Conservation (phyloP, 1,140 invertebrate genomes). For the Sinella curviseta region DNA sequence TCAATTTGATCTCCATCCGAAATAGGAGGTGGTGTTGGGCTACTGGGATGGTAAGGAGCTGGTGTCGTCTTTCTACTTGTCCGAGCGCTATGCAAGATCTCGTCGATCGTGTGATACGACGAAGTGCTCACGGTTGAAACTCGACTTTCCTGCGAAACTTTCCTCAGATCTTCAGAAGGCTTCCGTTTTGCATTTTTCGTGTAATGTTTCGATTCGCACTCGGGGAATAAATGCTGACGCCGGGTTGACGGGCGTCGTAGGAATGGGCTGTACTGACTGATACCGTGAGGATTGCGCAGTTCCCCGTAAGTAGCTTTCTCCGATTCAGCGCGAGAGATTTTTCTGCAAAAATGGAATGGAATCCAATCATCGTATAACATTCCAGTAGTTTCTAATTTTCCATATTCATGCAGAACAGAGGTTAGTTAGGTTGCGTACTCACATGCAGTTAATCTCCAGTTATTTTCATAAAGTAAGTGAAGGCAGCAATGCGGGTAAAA, state of each 20-base stretch:
- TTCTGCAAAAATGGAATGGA: neutral
- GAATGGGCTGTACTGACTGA: neutral
- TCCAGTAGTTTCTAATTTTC: no score
- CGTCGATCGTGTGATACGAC: conserved; percentile 2
- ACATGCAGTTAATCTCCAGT: neutral
- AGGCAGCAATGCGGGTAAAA: no score
- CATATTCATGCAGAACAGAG: no score
- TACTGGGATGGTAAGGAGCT: no score
- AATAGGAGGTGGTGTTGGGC: neutral
- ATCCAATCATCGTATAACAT: neutral
- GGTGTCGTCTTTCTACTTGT: neutral
- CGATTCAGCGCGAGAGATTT: neutral
- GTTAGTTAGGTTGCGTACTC: no score
- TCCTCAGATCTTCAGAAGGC: neutral
- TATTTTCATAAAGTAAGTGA: no score
- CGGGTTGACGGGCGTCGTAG: neutral
- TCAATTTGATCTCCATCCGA: neutral
- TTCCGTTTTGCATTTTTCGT: neutral
- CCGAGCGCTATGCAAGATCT: neutral
- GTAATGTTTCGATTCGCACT: neutral
- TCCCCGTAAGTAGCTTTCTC: neutral
- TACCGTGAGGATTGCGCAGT: neutral
- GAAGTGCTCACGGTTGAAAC: neutral
- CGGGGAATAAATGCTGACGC: neutral
- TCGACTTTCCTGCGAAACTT: conserved; percentile 1